A percentile compares a stretch with the other conserved stretches of the same genome.
phyloP scores from a whole-genome alignment of 2,797 vertebrate species.

The Leptoclinus maculatus region DNA sequence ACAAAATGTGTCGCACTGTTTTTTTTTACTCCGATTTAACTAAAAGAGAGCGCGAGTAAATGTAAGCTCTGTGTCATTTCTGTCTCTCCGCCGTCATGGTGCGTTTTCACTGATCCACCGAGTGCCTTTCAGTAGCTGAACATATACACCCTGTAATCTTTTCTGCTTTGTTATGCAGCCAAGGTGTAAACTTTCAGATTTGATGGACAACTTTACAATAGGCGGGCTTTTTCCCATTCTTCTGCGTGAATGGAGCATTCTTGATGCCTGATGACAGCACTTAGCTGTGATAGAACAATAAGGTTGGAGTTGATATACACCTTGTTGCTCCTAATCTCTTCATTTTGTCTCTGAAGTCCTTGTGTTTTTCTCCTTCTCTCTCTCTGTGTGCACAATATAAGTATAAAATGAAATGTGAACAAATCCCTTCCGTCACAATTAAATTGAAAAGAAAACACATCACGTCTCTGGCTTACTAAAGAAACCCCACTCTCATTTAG shows the following conservation, averaged over 20 bases:
- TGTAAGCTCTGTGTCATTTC: slow-evolving; percentile 49
- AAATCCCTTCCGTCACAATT: slow-evolving; percentile 14
- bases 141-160: slow-evolving; percentile 67
- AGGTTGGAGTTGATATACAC: slow-evolving; percentile 27
- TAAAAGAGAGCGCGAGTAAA: slow-evolving; percentile 27
- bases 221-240: slow-evolving; percentile 20
- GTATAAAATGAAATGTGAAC: slow-evolving; percentile 35
- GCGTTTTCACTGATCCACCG: slow-evolving; percentile 43
- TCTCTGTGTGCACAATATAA: slow-evolving; percentile 16
- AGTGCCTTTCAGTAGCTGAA: slow-evolving; percentile 51
- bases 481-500: background rate
- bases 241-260: slow-evolving; percentile 30
- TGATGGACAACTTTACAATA: slow-evolving; percentile 67
- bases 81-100: slow-evolving; percentile 33
- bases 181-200: slow-evolving; percentile 61
- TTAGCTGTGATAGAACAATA: slow-evolving; percentile 39
- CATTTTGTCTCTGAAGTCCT: slow-evolving; percentile 24
- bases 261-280: slow-evolving; percentile 33
- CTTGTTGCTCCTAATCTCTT: slow-evolving; percentile 29
- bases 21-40: slow-evolving; percentile 45
- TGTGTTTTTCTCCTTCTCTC: background rate
- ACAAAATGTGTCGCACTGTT: slow-evolving; percentile 37
- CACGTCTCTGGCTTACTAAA: background rate
- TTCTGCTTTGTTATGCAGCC: slow-evolving; percentile 63
- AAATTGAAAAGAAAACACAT: background rate